Conservation (phyloP, 2,888 invertebrate genomes). For the Eumerus sabulonum region DNA sequence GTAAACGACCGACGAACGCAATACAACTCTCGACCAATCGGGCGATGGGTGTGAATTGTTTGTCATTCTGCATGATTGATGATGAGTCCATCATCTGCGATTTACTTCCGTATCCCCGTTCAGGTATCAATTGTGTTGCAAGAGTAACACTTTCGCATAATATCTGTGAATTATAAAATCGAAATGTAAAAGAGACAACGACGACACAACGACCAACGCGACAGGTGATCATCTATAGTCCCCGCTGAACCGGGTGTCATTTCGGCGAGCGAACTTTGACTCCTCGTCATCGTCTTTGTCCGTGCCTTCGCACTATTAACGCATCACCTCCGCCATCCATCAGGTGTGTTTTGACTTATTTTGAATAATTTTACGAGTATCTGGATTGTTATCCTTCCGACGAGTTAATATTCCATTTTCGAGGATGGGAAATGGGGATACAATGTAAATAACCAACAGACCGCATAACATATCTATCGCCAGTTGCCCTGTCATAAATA, state of each 20-base stretch:
- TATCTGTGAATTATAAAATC: not conserved
- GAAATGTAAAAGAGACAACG: slow-evolving; percentile 8
- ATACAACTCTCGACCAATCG: slow-evolving; percentile 21
- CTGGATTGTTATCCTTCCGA: slow-evolving; percentile 61
- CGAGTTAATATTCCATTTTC: slow-evolving; percentile 65
- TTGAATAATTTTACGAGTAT: slow-evolving; percentile 67
- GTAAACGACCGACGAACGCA: slow-evolving; percentile 40
- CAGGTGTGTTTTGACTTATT: slow-evolving; percentile 68
- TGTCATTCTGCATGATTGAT: slow-evolving; percentile 73
- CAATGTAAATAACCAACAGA: slow-evolving; percentile 66
- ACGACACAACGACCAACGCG: slow-evolving; percentile 15
- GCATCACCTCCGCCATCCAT: slow-evolving; percentile 47
- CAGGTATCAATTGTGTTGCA: too few relatives aligned
- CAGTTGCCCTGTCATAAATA: slow-evolving; percentile 67
- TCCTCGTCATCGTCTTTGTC: slow-evolving; percentile 52
- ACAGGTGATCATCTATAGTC: slow-evolving; percentile 44
- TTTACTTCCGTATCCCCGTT: slow-evolving; percentile 50
- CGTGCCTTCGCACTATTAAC: too few relatives aligned
- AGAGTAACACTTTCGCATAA: too few relatives aligned
- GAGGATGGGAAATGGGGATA: slow-evolving; percentile 9
- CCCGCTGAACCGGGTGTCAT: slow-evolving; percentile 36
- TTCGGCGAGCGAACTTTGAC: slow-evolving; percentile 62
- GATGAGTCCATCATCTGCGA: slow-evolving; percentile 69
- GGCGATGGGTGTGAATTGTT: slow-evolving; percentile 72
- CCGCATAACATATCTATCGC: slow-evolving; percentile 67